These are phyloP conservation scores for Pogona vitticeps DNA, from an alignment of 2,113 vertebrate species.

Conservation along the genomic window DNA sequence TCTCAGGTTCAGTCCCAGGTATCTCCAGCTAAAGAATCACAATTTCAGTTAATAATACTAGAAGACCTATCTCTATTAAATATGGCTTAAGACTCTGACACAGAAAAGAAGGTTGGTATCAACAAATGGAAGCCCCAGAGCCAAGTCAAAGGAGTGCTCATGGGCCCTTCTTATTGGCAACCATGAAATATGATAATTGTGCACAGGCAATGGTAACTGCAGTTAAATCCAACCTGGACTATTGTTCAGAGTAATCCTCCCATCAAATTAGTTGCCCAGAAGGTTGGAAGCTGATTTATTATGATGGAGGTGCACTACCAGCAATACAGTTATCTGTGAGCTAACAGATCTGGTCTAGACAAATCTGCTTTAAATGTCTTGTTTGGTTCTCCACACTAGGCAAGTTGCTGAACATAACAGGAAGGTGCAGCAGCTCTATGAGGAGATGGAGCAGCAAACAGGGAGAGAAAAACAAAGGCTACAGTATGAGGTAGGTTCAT, in stretches of 20 bases:
- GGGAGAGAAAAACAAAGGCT: constrained; percentile 64
- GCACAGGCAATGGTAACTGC: no score
- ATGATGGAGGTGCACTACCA: not conserved
- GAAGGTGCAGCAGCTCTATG: constrained; percentile 74
- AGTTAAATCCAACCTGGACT: not conserved
- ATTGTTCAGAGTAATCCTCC: not conserved
- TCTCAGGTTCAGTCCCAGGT: not conserved
- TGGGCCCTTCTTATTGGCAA: not conserved
- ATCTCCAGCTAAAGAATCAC: not conserved
- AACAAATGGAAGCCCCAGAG: no score
- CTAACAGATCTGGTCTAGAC: no score
- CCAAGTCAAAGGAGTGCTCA: not conserved
- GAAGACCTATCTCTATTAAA: not conserved
- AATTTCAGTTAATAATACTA: not conserved
- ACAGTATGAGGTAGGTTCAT: constrained; percentile 66
- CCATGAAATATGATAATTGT: not conserved
- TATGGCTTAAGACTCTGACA: not conserved
- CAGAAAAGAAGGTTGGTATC: no score
- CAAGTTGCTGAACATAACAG: constrained; percentile 67
- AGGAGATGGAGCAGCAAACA: constrained; percentile 78
- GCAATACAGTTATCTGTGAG: not conserved
- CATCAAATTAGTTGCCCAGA: not conserved
- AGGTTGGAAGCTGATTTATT: not conserved
- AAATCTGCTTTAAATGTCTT: not conserved
- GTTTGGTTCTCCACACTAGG: constrained; percentile 44